Conservation (phyloP, 2,797 vertebrate genomes). For the Anniella stebbinsi region DNA sequence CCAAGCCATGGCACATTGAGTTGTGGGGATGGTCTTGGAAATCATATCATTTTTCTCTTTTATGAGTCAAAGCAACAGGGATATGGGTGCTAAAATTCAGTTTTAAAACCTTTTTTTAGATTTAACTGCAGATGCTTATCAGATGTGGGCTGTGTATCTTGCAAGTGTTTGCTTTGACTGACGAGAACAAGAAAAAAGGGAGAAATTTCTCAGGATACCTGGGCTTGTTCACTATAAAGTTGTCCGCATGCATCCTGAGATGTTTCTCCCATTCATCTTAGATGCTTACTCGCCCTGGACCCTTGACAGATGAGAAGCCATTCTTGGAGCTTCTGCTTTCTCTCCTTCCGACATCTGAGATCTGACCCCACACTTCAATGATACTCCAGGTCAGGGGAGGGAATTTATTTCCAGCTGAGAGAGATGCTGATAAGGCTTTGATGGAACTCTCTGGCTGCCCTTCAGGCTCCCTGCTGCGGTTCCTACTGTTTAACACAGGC, state of each 20-base stretch:
- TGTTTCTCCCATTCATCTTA: too few relatives aligned
- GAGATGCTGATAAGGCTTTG: rapidly evolving
- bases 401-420: not conserved
- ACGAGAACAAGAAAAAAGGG: too few relatives aligned
- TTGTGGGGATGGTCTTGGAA: not conserved
- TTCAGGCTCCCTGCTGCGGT: not conserved
- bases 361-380: not conserved
- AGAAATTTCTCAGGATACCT: too few relatives aligned
- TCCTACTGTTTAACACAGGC: rapidly evolving
- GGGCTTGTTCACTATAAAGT: too few relatives aligned
- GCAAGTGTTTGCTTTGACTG: not conserved
- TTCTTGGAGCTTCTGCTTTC: not conserved
- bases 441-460: not conserved
- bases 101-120: not conserved
- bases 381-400: not conserved
- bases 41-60: slow-evolving; percentile 7
- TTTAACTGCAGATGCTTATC: not conserved
- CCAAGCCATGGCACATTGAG: not conserved
- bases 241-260: too few relatives aligned
- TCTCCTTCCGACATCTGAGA: not conserved
- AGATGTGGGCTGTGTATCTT: not conserved
- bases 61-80: not conserved
- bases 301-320: not conserved
- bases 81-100: not conserved
- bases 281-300: too few relatives aligned